Base-by-base conservation (phyloP, 2,797 vertebrate species). In the Simalia tracyae region DNA sequence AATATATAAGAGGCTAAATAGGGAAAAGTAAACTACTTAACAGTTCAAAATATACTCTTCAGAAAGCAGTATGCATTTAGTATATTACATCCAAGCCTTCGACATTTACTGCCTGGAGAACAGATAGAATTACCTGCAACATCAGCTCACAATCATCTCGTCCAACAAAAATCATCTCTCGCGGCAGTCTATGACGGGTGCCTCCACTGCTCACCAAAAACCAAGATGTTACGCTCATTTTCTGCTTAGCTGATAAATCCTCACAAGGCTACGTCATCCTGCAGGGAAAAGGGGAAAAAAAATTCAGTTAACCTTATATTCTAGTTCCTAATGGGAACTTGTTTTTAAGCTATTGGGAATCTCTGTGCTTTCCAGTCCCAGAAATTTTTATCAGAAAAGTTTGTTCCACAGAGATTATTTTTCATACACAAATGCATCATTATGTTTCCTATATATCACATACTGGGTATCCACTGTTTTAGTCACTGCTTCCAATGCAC, bases 141-240 rank as follows among this genome's bases (percentile, higher is more conserved):
- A 99, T 99, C 94, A 99, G 98, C 96, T 99, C 99, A 88, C 99
- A 99, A 97, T 99, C 99, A 96, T 99, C 99, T 95, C 99, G 98
- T 89, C 99, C 99, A 36, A 99, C 99, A 94, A 99, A 99, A 97
- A 99, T 99, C 99, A 99, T 99, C 97, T 99, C 99, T 90, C 99
- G 98, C 94, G 99, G 99, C 96, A 99, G 98, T 89, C 99, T 98
- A 92, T 99, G 99, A 90, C 99, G 98, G 91, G 98, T 99, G 93
- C 99, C 99, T 96, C 99, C 98, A 93, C 98, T 99, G 98, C 98
- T 99, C 97, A 99, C 99, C 97, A 99, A 98, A 98, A 99, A 99
- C 99, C 99, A 99, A 76, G 99, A 99, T 96, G 98, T 99, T 96
- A 99, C 97, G 94, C 98, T 99, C 99, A 99, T 99, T 97, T 99